A percentile compares a stretch with the other conserved stretches of the same genome.
Conservation (phyloP, 2,113 vertebrate species). For the Solea solea region DNA sequence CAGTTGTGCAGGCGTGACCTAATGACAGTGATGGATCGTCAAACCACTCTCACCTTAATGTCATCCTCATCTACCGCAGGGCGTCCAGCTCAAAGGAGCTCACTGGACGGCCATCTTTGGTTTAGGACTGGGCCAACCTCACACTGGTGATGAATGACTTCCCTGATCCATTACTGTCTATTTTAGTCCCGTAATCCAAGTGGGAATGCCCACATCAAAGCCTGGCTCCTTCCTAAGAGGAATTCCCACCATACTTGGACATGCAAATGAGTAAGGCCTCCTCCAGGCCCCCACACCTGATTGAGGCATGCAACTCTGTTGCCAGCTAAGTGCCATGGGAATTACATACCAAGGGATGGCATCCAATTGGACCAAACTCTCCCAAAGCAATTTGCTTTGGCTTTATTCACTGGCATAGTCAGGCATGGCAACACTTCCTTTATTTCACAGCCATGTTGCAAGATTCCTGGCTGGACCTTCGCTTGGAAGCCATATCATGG, state of each 20-base stretch:
- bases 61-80: conserved; percentile 31
- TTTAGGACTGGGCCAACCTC: conserved; percentile 64
- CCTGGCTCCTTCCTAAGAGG: conserved; percentile 74
- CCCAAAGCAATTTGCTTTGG: conserved; percentile 81
- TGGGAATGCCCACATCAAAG: conserved; percentile 81
- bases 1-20: conserved; percentile 24
- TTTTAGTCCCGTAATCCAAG: conserved; percentile 78
- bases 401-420: conserved; percentile 79
- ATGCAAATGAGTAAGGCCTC: conserved; percentile 79
- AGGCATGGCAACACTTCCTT: conserved; percentile 73
- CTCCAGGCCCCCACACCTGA: conserved; percentile 80
- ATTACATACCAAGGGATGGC: conserved; percentile 82
- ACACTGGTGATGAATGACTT: conserved; percentile 77
- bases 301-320: conserved; percentile 78
- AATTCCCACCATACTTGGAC: conserved; percentile 80
- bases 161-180: conserved; percentile 79
- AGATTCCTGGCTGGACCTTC: conserved; percentile 80
- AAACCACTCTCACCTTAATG: conserved; percentile 27
- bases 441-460: conserved; percentile 71
- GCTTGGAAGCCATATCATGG: conserved; percentile 73
- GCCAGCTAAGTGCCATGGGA: conserved; percentile 78
- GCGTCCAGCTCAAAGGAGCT: conserved; percentile 42
- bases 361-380: conserved; percentile 84
- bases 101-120: conserved; percentile 66
- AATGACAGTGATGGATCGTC: conserved; percentile 27